Conservation (phyloP, 2,888 invertebrate genomes). For the Conistra vaccinii region DNA sequence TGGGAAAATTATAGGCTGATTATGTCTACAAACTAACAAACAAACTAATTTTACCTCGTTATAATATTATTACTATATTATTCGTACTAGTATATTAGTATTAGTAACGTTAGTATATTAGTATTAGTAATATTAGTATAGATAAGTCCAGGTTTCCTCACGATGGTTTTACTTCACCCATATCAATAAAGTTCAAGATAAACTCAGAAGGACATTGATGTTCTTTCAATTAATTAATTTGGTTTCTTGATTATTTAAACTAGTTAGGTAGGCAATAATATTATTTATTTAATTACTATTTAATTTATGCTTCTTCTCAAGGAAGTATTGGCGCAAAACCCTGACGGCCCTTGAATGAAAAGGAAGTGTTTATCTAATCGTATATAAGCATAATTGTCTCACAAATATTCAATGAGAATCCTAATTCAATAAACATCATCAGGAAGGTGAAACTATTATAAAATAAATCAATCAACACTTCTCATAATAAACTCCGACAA, state of each 20-base stretch:
- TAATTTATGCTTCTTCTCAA: constrained; percentile 26
- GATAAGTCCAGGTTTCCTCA: no score
- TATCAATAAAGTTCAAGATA: neutral
- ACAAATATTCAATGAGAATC: constrained; percentile 41
- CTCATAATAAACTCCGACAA: constrained; percentile 17
- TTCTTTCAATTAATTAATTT: neutral
- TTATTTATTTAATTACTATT: neutral
- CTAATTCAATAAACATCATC: constrained; percentile 47
- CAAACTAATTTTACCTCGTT: no score
- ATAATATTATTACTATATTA: no score
- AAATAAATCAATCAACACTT: constrained; percentile 59
- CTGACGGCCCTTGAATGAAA: constrained; percentile 38
- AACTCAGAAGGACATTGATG: neutral
- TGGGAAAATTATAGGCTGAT: no score
- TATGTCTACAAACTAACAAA: no score
- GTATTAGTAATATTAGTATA: no score
- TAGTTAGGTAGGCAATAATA: neutral
- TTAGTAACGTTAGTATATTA: no score
- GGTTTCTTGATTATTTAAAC: constrained; percentile 3
- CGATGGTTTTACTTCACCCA: no score
- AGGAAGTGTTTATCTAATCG: constrained; percentile 45
- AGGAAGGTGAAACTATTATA: constrained; percentile 45
- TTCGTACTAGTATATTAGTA: no score
- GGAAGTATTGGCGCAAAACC: constrained; percentile 44
- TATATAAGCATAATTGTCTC: constrained; percentile 41